These are phyloP conservation scores for Toxostoma redivivum DNA, from an alignment of 2,113 vertebrate species.

Conservation along the genomic window DNA sequence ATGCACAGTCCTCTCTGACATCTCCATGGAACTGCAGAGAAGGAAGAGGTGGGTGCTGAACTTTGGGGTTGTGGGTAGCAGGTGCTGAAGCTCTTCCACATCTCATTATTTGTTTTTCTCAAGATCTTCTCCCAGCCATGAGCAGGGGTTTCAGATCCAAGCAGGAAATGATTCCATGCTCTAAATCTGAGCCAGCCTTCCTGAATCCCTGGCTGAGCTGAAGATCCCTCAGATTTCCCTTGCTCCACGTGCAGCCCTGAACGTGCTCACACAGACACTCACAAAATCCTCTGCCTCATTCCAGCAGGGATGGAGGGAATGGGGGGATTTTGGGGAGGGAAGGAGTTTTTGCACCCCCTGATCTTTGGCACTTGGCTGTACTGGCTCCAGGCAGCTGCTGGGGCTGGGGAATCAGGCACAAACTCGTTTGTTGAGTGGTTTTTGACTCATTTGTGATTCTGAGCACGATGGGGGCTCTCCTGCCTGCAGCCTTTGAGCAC, in stretches of 20 bases:
- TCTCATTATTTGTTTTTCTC: background rate
- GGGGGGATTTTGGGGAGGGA: background rate
- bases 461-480: background rate
- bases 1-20: background rate
- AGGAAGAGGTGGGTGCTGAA: background rate
- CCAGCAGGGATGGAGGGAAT: background rate
- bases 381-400: background rate
- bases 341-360: background rate
- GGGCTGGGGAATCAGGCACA: background rate
- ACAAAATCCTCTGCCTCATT: background rate
- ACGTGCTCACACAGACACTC: rapidly evolving
- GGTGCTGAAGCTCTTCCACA: background rate
- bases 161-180: rapidly evolving
- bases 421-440: background rate
- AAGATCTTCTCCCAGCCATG: background rate
- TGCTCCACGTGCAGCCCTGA: background rate
- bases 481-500: background rate
- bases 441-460: background rate
- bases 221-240: background rate
- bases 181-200: background rate
- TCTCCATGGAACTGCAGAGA: background rate
- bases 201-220: background rate
- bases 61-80: background rate
- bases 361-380: background rate
- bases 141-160: background rate